Base-by-base conservation (phyloP, 2,888 invertebrate species). In the Trissoscelio sp. region DNA sequence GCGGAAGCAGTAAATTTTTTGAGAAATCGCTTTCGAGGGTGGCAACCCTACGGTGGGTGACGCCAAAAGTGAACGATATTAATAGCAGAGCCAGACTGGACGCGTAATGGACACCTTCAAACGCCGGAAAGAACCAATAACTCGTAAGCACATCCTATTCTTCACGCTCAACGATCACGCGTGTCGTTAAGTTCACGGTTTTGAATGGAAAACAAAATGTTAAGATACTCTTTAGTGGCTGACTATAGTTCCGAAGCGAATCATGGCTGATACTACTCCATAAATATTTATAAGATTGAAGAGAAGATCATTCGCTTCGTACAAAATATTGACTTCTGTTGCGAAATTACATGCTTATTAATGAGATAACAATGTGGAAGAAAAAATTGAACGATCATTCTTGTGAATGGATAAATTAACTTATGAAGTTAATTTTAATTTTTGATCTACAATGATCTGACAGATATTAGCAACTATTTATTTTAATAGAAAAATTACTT, bases 51-150 rank as follows among this genome's bases (percentile, higher is more conserved):
- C 24, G 3, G 18, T 55, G 34, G 31, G 18, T 39, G 55, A 66
- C 58, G 55, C 46, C 37, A 42, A 69, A 51, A 57, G n/a, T 57
- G 55, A 51, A 58, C 31, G 72, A 51, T 66, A 72, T 79, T 79
- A 79, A 79, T 79, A 79, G 72, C 44, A 14, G 12, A 79, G 72
- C 53, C 46, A 79, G 64, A 66, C 79, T 82, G 82, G 83, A 81
- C 83, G 83, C 83, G 87, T 88, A 87, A 88, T 88, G 88, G 86
- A 88, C 86, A 87, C 88, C 87, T 87, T 86, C 86, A 85, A 88
- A 86, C 85, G 83, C 88, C 88, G 88, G 88, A 89, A 89, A 88
- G 87, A 86, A 80, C 86, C 87, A 88, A 88, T 88, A 88, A 88
- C 87, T 88, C 85, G 85, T 75, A 79, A 86, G 85, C 82, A 85